Percentiles rank a stretch among this genome's conserved stretches.
Conservation (phyloP, 2,797 vertebrate genomes). For the Malacoraja senta region DNA sequence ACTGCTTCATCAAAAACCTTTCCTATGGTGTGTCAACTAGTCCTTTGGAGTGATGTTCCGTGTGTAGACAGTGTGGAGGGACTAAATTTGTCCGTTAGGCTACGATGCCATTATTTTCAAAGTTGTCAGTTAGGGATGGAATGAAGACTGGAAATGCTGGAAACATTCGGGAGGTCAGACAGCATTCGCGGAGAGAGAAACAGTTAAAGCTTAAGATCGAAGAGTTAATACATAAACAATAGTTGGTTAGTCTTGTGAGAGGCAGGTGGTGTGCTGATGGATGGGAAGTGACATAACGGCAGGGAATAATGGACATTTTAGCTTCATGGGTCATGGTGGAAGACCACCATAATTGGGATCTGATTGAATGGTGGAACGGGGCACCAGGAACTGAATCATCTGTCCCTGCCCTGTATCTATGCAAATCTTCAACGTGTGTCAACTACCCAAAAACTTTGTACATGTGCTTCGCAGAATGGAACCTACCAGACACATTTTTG, state of each 20-base stretch:
- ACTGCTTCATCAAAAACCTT: neutral
- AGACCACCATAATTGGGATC: neutral
- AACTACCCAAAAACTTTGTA: no score
- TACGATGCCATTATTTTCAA: neutral
- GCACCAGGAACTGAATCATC: neutral
- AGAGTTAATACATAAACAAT: neutral
- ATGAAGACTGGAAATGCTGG: no score
- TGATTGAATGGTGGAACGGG: neutral
- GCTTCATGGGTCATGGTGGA: neutral
- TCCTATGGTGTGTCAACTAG: neutral
- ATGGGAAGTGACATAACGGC: neutral
- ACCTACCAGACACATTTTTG: neutral
- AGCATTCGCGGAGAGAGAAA: no score
- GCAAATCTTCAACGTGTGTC: neutral
- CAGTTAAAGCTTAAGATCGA: no score
- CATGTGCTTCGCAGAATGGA: neutral
- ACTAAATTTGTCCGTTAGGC: neutral
- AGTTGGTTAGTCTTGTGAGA: neutral
- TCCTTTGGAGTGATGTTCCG: neutral
- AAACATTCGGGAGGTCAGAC: no score
- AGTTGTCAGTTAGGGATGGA: neutral
- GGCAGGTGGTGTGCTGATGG: neutral
- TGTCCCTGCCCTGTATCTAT: neutral
- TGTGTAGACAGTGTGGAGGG: neutral
- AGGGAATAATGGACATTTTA: neutral